These are phyloP conservation scores for Otus scops DNA, from an alignment of 2,797 vertebrate species.

Conservation along the genomic window DNA sequence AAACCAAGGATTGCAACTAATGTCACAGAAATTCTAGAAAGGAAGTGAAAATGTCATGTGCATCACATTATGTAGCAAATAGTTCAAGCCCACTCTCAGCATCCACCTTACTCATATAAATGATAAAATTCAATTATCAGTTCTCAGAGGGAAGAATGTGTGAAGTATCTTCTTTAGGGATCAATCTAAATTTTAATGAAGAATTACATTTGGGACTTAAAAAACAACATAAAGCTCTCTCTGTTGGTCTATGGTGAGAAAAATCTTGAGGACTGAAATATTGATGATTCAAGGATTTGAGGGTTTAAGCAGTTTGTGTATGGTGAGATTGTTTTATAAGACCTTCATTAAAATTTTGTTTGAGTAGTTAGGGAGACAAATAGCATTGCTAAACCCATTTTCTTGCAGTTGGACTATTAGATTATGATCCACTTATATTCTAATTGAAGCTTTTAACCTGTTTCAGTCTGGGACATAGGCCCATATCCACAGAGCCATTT, in stretches of 20 bases:
- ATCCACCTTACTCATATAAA: background rate
- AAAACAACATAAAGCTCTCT: conserved; percentile 16
- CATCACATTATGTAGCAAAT: background rate
- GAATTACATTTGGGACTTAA: conserved; percentile 18
- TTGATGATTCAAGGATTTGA: conserved; percentile 54
- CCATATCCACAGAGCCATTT: background rate
- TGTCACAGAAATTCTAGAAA: background rate
- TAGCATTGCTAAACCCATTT: conserved; percentile 15
- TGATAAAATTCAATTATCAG: conserved; percentile 33
- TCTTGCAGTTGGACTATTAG: background rate
- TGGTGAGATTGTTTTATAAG: conserved; percentile 43
- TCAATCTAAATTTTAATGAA: conserved; percentile 63
- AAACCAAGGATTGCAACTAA: background rate
- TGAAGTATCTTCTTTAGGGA: conserved; percentile 26
- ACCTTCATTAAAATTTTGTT: conserved; percentile 57
- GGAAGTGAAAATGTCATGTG: background rate
- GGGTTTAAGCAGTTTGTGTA: conserved; percentile 17
- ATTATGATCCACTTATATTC: background rate
- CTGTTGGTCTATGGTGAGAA: background rate
- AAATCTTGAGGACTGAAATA: conserved; percentile 27
- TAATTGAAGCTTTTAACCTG: conserved; percentile 16
- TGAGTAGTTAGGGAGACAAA: conserved; percentile 39
- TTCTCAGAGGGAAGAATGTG: background rate
- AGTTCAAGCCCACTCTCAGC: background rate
- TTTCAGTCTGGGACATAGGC: background rate